These are phyloP conservation scores for Suillia variegata DNA, from an alignment of 2,888 invertebrate genomes.

Conservation along the genomic window DNA sequence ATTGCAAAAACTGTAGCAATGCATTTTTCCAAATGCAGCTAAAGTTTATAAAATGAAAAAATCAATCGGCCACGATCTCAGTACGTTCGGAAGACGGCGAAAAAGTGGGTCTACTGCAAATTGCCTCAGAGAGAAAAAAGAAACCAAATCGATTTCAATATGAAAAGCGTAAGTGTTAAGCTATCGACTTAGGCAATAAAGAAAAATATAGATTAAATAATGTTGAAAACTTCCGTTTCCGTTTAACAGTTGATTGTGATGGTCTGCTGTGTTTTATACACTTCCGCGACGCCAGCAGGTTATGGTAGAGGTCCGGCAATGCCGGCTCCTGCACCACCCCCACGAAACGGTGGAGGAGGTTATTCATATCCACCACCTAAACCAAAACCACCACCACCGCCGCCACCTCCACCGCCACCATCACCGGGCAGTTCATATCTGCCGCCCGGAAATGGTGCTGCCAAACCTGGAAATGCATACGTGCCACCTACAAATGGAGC, in stretches of 20 bases:
- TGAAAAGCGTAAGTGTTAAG: not conserved
- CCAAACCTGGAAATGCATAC: conserved; percentile 24
- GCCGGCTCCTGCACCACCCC: conserved; percentile 33
- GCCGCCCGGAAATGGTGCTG: conserved; percentile 29
- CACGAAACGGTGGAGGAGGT: conserved; percentile 12
- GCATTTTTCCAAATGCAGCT: not conserved
- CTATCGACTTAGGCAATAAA: not conserved
- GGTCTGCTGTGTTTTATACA: not conserved
- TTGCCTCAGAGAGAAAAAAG: not conserved
- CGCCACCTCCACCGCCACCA: conserved; percentile 10
- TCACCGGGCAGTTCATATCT: conserved; percentile 22
- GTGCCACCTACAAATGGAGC: conserved; percentile 9
- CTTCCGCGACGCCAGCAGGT: conserved; percentile 39
- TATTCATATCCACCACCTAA: conserved; percentile 27
- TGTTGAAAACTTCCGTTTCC: not conserved
- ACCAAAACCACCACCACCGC: conserved; percentile 19
- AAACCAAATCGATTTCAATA: not conserved
- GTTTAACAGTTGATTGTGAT: not conserved
- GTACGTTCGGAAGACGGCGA: not conserved
- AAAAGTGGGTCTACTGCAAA: not conserved
- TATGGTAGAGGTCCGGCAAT: conserved; percentile 40
- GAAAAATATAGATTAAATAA: no score
- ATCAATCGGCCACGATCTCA: not conserved
- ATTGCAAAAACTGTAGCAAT: conserved; percentile 11
- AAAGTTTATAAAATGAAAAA: conserved; percentile 18